phyloP scores from a whole-genome alignment of 2,797 vertebrate species.

The Mareca penelope region DNA sequence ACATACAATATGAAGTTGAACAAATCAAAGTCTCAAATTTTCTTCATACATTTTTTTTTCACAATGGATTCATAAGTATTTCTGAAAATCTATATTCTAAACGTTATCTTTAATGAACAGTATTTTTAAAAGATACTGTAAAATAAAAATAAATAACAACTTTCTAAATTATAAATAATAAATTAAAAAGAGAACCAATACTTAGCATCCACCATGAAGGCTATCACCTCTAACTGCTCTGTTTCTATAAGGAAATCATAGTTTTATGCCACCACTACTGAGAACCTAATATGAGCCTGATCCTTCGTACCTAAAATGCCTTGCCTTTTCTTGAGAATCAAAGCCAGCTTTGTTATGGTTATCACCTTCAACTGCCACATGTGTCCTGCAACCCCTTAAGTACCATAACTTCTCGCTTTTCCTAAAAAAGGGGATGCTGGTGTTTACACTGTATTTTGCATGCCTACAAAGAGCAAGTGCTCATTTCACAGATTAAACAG shows the following conservation, averaged over 20 bases:
- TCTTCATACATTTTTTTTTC: background rate
- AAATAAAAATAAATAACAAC: background rate
- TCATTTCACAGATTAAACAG: background rate
- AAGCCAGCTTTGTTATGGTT: background rate
- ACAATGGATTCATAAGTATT: fast-evolving
- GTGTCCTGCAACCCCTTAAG: background rate
- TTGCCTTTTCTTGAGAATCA: background rate
- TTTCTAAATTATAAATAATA: slow-evolving; percentile 22
- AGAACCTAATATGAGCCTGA: background rate
- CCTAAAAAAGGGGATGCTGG: background rate
- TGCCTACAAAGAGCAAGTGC: background rate
- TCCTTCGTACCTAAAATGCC: background rate
- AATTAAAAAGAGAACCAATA: slow-evolving; percentile 4
- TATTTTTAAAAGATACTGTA: background rate
- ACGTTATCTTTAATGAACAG: background rate
- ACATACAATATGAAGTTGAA: background rate
- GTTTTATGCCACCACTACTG: background rate
- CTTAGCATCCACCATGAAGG: background rate
- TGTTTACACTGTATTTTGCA: background rate
- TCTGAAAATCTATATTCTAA: background rate
- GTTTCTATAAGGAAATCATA: slow-evolving; percentile 19
- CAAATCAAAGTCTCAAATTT: background rate
- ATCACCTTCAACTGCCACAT: background rate
- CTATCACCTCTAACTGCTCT: background rate
- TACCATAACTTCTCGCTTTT: background rate